phyloP scores from a whole-genome alignment of 2,888 invertebrate species.

The Campoplex capitator region DNA sequence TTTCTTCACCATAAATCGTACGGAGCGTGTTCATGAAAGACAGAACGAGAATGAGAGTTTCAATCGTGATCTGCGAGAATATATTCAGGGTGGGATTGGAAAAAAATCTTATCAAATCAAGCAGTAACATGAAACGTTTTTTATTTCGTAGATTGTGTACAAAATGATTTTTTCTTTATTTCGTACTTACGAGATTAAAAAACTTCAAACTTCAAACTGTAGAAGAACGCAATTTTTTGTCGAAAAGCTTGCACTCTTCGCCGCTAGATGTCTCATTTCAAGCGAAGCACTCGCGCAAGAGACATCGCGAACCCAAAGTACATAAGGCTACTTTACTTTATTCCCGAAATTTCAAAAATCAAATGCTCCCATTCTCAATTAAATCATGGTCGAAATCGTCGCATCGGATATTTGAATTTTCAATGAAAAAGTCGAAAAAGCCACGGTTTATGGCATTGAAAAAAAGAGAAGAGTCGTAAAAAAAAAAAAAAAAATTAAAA shows the following conservation, averaged over 20 bases:
- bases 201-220: neutral
- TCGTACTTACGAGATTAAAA: no score
- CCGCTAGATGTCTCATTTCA: neutral
- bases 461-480: neutral
- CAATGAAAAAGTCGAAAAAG: neutral
- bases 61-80: neutral
- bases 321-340: neutral
- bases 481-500: neutral
- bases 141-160: neutral
- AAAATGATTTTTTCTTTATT: neutral
- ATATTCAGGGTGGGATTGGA: neutral
- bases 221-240: neutral
- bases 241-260: neutral
- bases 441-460: neutral
- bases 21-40: neutral
- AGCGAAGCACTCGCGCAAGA: neutral
- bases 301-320: neutral
- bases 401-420: neutral
- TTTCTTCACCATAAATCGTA: conserved; percentile 31
- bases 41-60: neutral
- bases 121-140: neutral
- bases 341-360: neutral
- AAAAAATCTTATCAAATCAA: neutral
- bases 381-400: neutral
- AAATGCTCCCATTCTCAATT: neutral